Evolutionary conservation across 2,113 vertebrate species (phyloP).

Genomic region (Daubentonia madagascariensis): DNA sequence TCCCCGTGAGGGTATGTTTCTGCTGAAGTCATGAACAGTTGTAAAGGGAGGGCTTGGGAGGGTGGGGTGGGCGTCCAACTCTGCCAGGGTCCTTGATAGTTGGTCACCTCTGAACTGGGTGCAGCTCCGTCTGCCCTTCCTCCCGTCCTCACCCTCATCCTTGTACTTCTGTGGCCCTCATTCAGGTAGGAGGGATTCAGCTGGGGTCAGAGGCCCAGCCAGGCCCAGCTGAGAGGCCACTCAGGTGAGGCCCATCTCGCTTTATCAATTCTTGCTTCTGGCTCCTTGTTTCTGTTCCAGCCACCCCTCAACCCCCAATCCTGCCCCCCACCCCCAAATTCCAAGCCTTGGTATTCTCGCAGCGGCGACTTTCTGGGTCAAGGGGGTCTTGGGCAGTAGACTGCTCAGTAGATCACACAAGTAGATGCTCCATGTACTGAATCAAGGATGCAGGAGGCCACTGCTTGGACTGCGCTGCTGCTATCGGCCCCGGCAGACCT

Average conservation of each 20-base stretch:
- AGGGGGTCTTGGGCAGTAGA: not conserved
- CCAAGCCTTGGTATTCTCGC: too few species aligned
- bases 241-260: too few species aligned
- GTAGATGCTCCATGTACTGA: not conserved
- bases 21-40: not conserved
- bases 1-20: slow-evolving; percentile 23
- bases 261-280: not conserved
- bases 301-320: accelerated
- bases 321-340: accelerated
- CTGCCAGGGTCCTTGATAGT: not conserved
- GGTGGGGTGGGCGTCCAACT: not conserved
- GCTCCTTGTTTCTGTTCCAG: not conserved
- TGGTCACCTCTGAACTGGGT: not conserved
- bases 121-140: not conserved
- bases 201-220: too few species aligned
- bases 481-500: too few species aligned
- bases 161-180: not conserved
- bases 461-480: not conserved
- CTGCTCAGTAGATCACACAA: too few species aligned
- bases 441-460: not conserved
- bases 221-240: not conserved
- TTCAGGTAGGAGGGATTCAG: not conserved
- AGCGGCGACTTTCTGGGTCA: not conserved
- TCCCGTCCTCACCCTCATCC: not conserved
- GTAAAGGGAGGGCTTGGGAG: not conserved